Evolutionary conservation across 1,140 invertebrate genomes (phyloP), one percentile per base, ranked within the genome.

Genomic region (Pachyrhynchus sulphureomaculatus): DNA sequence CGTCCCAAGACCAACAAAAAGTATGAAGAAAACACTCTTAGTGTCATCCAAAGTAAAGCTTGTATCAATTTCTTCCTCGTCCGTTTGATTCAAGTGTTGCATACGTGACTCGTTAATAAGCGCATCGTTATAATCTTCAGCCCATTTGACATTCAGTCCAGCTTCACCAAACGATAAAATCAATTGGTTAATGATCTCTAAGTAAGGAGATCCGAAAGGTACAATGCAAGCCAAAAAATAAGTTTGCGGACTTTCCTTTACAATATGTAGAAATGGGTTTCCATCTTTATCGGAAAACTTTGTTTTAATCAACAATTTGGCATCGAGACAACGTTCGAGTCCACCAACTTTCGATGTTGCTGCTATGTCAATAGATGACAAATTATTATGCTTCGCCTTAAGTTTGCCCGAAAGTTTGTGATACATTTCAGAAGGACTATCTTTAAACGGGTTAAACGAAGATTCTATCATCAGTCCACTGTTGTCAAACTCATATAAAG

Each of bases 211-310:
- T 9, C 63, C 52, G 8, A 56, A 32, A 13, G 64, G 66, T 4
- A 70, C 63, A 12, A 69, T 63, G 39, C 52, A 72, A 10, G 68
- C 54, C n/a, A 72, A 29, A 45, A 57, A 68, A 57, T 60, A 62
- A 0, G 56, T 58, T 10, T 37, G 42, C 2, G 67, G 64, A 53
- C 68, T 70, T 42, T 72, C 68, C 8, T 45, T 20, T n/a, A 72
- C 62, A 15, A 72, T 48, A 52, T 72, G 70, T 33, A 72, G 52
- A 13, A 67, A 18, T 18, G 48, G 39, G 9, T 24, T 23, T 10
- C 37, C 37, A 23, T 52, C 21, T 21, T 53, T 47, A 24, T 61
- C 49, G 9, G 58, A 23, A 44, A 18, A 61, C 13, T 34, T 21
- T 5, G 58, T 61, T 36, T 42, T 13, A 20, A 61, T 61, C 10